Evolutionary conservation across 2,113 vertebrate species (phyloP).

Genomic region (Sinocyclocheilus grahami): DNA sequence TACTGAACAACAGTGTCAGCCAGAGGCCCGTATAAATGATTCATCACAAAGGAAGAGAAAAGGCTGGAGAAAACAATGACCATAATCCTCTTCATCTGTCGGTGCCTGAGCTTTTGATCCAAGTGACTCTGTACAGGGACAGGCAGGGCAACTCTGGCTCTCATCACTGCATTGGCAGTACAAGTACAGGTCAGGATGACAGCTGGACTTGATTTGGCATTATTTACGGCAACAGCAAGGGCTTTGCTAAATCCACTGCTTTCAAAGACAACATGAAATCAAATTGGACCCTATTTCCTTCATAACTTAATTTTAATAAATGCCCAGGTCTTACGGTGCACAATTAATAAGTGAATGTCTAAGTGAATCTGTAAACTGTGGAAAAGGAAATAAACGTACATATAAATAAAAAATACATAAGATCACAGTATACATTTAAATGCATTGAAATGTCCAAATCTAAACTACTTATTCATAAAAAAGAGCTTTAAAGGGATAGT

Average conservation of each 20-base stretch:
- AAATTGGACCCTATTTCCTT: background rate
- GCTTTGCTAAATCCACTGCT: background rate
- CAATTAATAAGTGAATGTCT: background rate
- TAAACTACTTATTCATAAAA: background rate
- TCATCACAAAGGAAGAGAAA: slow-evolving; percentile 39
- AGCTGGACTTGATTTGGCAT: slow-evolving; percentile 31
- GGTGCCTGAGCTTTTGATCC: slow-evolving; percentile 38
- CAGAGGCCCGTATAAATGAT: slow-evolving; percentile 54
- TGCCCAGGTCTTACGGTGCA: background rate
- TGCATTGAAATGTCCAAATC: background rate
- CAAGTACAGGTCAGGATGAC: slow-evolving; percentile 41
- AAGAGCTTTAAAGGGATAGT: no score
- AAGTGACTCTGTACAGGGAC: slow-evolving; percentile 33
- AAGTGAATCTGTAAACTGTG: background rate
- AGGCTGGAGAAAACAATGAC: slow-evolving; percentile 26
- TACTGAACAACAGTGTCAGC: slow-evolving; percentile 28
- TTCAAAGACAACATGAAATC: background rate
- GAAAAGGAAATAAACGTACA: background rate
- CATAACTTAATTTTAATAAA: background rate
- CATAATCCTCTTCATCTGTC: slow-evolving; percentile 36
- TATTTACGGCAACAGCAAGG: background rate
- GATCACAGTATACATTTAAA: no score
- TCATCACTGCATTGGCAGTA: slow-evolving; percentile 15
- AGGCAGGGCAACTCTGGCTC: slow-evolving; percentile 20
- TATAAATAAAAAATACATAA: background rate